Conservation (phyloP, 2,888 invertebrate species). For the Rhagonycha lutea region DNA sequence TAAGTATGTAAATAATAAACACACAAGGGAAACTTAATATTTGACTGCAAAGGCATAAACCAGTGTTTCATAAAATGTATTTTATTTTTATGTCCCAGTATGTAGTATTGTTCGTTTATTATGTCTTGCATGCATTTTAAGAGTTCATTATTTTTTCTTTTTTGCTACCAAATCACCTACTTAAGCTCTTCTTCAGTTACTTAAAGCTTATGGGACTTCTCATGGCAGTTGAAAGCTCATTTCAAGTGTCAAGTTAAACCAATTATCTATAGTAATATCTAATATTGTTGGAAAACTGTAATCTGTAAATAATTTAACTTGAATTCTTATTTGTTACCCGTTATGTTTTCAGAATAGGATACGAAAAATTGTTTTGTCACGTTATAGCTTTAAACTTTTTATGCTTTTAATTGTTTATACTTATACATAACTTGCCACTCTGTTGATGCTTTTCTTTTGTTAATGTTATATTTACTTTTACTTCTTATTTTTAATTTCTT, state of each 20-base stretch:
- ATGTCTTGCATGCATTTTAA: neutral
- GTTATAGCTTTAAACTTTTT: neutral
- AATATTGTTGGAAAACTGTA: neutral
- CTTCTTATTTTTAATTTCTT: neutral
- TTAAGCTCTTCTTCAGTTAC: neutral
- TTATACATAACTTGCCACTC: neutral
- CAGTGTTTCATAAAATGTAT: neutral
- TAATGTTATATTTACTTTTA: neutral
- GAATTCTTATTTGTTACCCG: neutral
- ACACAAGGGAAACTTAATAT: neutral
- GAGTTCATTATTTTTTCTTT: neutral
- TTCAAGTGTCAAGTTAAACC: neutral
- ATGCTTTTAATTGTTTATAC: neutral
- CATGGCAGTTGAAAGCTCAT: neutral
- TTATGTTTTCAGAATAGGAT: neutral
- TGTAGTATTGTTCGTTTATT: neutral
- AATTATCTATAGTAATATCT: neutral
- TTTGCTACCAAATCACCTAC: neutral
- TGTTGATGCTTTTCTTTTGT: neutral
- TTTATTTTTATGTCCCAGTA: neutral
- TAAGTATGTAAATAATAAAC: constrained; percentile 23
- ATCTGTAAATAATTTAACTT: neutral
- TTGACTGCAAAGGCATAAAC: neutral
- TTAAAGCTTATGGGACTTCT: neutral
- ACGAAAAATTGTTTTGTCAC: neutral